Conservation (phyloP, 2,113 vertebrate species). For the Lichenostomus cassidix region DNA sequence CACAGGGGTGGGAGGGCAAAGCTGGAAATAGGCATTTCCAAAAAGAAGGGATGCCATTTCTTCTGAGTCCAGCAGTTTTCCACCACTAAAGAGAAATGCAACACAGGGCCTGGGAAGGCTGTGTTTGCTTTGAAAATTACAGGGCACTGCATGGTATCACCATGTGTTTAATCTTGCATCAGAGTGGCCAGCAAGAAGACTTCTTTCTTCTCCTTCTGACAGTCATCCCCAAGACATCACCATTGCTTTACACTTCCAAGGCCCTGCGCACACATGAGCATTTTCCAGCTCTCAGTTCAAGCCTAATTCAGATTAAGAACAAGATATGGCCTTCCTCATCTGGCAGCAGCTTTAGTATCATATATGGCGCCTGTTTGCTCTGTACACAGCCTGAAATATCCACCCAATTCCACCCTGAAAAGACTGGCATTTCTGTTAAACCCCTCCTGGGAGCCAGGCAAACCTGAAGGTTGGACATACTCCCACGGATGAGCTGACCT, state of each 20-base stretch:
- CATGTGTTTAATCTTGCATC: background rate
- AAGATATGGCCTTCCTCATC: background rate
- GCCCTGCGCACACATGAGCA: background rate
- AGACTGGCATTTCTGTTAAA: background rate
- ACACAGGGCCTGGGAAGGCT: background rate
- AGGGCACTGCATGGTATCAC: background rate
- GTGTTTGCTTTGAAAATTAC: slow-evolving; percentile 34
- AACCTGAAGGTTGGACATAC: background rate
- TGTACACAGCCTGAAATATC: background rate
- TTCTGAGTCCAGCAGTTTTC: background rate
- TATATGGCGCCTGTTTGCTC: background rate
- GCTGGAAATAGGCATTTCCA: background rate
- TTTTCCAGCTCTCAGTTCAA: background rate
- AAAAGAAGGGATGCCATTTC: background rate
- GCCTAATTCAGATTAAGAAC: background rate
- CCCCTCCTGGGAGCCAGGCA: background rate
- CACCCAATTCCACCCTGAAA: background rate
- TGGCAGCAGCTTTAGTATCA: background rate
- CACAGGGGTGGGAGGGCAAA: background rate
- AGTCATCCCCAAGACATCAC: background rate
- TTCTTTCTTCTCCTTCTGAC: background rate
- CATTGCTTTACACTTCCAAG: background rate
- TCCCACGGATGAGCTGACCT: background rate
- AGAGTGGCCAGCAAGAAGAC: background rate
- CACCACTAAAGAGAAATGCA: background rate